phyloP scores from a whole-genome alignment of 92 coral and sea anemone genomes.

The Paragorgia papillata region DNA sequence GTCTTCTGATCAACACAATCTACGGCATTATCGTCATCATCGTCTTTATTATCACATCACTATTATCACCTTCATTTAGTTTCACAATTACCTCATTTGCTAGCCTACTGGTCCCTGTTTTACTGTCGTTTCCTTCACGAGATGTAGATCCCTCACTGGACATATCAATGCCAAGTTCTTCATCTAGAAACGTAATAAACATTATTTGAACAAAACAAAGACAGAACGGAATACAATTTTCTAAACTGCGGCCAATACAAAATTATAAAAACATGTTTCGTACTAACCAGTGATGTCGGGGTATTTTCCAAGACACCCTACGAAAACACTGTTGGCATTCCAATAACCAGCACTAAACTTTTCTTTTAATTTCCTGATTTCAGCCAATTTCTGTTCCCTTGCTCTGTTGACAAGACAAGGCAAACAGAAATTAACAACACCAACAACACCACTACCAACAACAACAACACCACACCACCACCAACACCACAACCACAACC shows the following conservation, averaged over 20 bases:
- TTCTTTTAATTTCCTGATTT: constrained; percentile 72
- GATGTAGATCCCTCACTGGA: background rate
- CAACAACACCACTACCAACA: no score
- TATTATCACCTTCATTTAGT: no score
- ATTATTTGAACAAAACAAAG: no score
- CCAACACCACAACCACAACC: no score
- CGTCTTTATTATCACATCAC: no score
- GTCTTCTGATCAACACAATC: no score
- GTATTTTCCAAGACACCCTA: constrained; percentile 96
- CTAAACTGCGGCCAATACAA: no score
- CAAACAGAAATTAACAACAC: background rate
- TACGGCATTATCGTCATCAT: no score
- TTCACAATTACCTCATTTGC: constrained; percentile 1
- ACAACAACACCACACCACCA: no score
- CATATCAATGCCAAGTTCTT: constrained; percentile 18
- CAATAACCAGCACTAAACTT: constrained; percentile 76
- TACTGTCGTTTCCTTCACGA: background rate
- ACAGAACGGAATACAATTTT: no score
- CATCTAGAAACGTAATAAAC: constrained; percentile 18
- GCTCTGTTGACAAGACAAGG: constrained; percentile 49
- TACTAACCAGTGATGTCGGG: constrained; percentile 79
- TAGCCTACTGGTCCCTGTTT: background rate
- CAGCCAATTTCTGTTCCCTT: constrained; percentile 72
- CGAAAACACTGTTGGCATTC: constrained; percentile 86
- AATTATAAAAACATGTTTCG: no score